phyloP scores from a whole-genome alignment of 2,113 vertebrate genomes.

The Hippopotamus amphibius region DNA sequence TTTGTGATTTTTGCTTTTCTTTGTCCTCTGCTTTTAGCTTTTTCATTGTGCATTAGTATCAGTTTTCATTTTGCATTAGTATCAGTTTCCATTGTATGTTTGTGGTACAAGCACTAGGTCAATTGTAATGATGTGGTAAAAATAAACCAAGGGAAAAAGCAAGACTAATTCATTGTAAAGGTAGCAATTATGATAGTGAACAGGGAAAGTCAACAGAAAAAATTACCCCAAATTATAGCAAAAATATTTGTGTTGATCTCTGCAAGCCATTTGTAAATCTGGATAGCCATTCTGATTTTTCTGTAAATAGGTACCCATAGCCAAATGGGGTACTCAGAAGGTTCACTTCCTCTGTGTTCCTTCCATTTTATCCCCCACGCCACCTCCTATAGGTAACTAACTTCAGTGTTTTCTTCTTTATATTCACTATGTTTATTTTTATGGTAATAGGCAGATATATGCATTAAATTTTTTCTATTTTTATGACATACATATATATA shows the following conservation, averaged over 20 bases:
- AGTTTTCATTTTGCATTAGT: neutral
- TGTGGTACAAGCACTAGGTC: neutral
- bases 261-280: neutral
- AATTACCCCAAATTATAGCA: neutral
- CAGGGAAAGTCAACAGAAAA: neutral
- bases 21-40: neutral
- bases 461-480: neutral
- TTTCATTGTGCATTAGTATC: neutral
- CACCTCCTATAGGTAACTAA: neutral
- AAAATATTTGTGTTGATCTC: neutral
- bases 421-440: neutral
- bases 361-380: neutral
- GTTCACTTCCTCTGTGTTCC: neutral
- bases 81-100: neutral
- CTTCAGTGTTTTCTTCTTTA: neutral
- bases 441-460: neutral
- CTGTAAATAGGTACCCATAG: neutral
- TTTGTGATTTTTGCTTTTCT: conserved; percentile 11
- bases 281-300: neutral
- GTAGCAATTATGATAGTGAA: conserved; percentile 4
- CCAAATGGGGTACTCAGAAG: neutral
- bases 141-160: neutral
- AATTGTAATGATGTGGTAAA: neutral
- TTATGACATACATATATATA: neutral
- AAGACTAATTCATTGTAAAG: conserved; percentile 4